A percentile compares a stretch with the other conserved stretches of the same genome.
Evolutionary conservation across 23 tunicate species (phyloP).

Genomic region (Styela clava): DNA sequence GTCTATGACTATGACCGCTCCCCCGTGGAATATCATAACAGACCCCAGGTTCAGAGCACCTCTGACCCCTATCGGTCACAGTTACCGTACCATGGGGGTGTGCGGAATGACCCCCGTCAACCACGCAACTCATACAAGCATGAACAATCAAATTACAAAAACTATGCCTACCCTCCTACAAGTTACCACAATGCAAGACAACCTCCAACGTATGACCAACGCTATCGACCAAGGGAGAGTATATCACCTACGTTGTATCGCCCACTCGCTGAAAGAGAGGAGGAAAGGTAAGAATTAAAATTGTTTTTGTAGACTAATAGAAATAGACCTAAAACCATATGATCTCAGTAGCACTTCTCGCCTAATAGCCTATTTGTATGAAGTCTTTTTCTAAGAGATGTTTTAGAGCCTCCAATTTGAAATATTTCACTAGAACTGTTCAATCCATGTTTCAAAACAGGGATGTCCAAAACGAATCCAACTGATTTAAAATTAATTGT

Average conservation of each 20-base stretch:
- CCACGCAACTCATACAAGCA: background rate
- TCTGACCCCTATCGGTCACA: background rate
- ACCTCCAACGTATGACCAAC: conserved; percentile 32
- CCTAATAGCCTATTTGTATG: too few species aligned
- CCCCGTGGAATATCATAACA: conserved; percentile 16
- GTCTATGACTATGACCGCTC: conserved; percentile 30
- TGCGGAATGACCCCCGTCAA: background rate
- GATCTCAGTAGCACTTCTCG: too few species aligned
- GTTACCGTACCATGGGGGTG: background rate
- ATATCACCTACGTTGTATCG: conserved; percentile 23
- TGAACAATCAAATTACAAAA: conserved; percentile 8
- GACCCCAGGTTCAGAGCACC: background rate
- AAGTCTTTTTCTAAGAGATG: too few species aligned
- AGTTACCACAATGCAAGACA: conserved; percentile 13
- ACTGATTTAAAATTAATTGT: too few species aligned
- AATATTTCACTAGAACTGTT: too few species aligned
- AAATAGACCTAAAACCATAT: too few species aligned
- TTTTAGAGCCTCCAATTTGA: too few species aligned
- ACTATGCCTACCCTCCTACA: conserved; percentile 26
- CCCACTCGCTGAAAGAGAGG: conserved; percentile 57
- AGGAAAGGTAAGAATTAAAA: conserved; percentile 58
- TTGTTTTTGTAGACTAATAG: too few species aligned
- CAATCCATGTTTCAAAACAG: too few species aligned
- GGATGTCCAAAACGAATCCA: too few species aligned
- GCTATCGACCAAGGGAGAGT: conserved; percentile 28